Percentiles rank a stretch among this genome's conserved stretches.
Conservation (phyloP, 2,888 invertebrate genomes). For the Diploptera punctata region DNA sequence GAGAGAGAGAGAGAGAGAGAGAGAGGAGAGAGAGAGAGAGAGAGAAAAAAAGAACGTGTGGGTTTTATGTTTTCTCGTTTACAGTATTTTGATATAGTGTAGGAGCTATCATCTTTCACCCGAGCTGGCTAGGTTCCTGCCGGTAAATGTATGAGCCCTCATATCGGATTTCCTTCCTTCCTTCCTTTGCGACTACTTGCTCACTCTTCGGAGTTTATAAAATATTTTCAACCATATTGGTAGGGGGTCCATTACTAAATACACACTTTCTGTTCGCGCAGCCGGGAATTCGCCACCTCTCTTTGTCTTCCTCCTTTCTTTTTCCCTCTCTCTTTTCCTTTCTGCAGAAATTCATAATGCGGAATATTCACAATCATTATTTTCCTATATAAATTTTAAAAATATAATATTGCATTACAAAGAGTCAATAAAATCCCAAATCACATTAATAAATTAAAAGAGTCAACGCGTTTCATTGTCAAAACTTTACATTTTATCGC, state of each 20-base stretch:
- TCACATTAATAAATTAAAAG: too few species aligned
- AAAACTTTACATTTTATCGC: too few species aligned
- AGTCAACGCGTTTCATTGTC: too few species aligned
- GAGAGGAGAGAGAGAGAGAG: not conserved
- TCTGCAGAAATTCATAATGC: not conserved
- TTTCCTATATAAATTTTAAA: too few species aligned
- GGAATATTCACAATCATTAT: not conserved
- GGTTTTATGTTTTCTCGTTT: slow-evolving; percentile 29
- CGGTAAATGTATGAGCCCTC: slow-evolving; percentile 30
- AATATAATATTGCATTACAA: too few species aligned
- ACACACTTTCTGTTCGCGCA: slow-evolving; percentile 25
- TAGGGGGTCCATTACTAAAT: slow-evolving; percentile 29
- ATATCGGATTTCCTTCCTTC: slow-evolving; percentile 34
- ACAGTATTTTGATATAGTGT: slow-evolving; percentile 29
- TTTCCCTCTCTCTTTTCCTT: slow-evolving; percentile 10
- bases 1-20: not conserved
- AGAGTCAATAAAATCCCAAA: too few species aligned
- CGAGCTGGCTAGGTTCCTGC: slow-evolving; percentile 14
- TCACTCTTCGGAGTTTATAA: slow-evolving; percentile 21
- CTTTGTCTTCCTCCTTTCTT: slow-evolving; percentile 29
- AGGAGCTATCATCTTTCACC: slow-evolving; percentile 20
- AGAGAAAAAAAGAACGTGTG: not conserved
- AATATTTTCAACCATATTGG: slow-evolving; percentile 31
- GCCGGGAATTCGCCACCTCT: slow-evolving; percentile 37
- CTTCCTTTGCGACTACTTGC: not conserved